A percentile compares a stretch with the other conserved stretches of the same genome.
These are phyloP conservation scores for Leptocoma aspasia DNA, from an alignment of 2,113 vertebrate genomes.

Conservation along the genomic window DNA sequence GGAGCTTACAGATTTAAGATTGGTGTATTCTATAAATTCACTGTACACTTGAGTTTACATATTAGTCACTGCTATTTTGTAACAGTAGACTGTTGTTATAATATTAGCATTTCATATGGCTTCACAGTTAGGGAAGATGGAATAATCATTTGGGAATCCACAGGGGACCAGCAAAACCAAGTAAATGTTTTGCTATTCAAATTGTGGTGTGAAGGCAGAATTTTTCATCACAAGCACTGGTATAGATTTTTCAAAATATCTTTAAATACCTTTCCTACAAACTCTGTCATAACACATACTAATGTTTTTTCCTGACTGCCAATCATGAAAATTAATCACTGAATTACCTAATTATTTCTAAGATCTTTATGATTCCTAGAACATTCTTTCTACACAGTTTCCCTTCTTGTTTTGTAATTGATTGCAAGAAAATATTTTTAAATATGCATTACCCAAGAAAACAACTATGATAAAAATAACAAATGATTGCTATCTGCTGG, in stretches of 20 bases:
- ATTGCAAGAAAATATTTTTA: neutral
- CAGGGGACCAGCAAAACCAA: conserved; percentile 18
- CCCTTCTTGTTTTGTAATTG: neutral
- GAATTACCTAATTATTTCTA: neutral
- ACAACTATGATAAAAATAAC: neutral
- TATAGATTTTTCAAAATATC: conserved; percentile 1
- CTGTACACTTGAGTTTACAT: neutral
- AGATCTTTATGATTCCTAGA: neutral
- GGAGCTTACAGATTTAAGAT: neutral
- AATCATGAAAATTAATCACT: neutral
- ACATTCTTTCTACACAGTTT: neutral
- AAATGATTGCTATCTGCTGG: neutral
- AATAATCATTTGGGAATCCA: conserved; percentile 42
- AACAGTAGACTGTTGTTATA: neutral
- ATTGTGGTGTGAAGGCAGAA: neutral
- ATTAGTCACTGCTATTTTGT: conserved; percentile 19
- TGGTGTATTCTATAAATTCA: neutral
- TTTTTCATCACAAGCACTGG: neutral
- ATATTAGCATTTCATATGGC: neutral
- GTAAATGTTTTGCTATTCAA: conserved; percentile 38
- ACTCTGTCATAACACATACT: neutral
- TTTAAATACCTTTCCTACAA: conserved; percentile 12
- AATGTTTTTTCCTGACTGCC: neutral
- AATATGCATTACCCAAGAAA: neutral
- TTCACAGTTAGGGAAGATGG: conserved; percentile 25